Evolutionary conservation across 35 echinoderm and acorn worm species (phyloP).

Genomic region (Apostichopus parvimensis): DNA sequence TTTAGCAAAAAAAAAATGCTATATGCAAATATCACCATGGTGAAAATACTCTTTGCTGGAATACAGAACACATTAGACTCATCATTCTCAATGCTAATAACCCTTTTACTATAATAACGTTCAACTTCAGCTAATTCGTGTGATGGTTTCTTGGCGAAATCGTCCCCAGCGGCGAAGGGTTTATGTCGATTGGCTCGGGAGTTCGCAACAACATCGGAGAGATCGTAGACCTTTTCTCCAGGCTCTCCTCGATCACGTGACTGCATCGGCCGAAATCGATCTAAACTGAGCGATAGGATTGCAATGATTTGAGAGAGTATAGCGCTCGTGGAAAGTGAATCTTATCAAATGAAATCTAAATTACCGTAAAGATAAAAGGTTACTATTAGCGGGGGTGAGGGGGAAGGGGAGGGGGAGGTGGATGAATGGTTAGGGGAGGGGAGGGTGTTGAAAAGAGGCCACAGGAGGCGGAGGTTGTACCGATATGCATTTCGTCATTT

Average conservation of each 20-base stretch:
- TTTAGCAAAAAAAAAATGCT: too few species aligned
- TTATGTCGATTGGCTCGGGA: background rate
- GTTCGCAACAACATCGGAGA: background rate
- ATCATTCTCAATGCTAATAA: conserved; percentile 23
- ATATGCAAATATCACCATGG: conserved; percentile 1
- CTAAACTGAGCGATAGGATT: background rate
- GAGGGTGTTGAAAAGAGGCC: background rate
- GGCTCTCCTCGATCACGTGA: background rate
- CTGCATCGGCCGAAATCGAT: background rate
- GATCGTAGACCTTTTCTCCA: background rate
- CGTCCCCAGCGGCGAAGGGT: background rate
- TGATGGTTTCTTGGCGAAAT: background rate
- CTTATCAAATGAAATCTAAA: background rate
- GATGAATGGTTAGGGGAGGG: background rate
- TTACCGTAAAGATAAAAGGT: background rate
- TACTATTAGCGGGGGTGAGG: background rate
- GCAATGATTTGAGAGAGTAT: background rate
- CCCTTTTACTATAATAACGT: conserved; percentile 13
- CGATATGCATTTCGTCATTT: too few species aligned
- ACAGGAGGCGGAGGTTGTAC: too few species aligned
- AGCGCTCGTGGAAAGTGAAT: background rate
- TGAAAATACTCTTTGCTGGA: background rate
- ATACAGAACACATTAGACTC: conserved; percentile 6
- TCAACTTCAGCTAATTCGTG: background rate
- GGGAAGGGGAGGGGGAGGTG: background rate